Percentiles rank a stretch among this genome's conserved stretches.
Evolutionary conservation across 2,888 invertebrate genomes (phyloP).

Genomic region (Biston stratarius): DNA sequence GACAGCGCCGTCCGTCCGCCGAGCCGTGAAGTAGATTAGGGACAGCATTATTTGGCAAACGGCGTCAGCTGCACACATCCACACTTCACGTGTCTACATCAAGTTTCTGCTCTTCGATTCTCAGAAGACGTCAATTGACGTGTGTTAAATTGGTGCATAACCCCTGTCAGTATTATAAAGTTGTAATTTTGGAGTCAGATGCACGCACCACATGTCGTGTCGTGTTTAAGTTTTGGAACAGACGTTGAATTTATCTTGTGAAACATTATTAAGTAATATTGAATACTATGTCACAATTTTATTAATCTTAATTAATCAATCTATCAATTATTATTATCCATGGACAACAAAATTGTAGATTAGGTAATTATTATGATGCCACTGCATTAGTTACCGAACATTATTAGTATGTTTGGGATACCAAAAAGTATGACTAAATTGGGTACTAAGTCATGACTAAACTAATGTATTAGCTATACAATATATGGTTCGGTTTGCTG

Average conservation of each 20-base stretch:
- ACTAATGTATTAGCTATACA: too few species aligned
- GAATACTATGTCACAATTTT: not conserved
- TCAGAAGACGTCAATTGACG: constrained; percentile 31
- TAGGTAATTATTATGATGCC: too few species aligned
- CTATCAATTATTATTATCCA: not conserved
- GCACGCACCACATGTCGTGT: constrained; percentile 52
- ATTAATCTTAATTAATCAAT: too few species aligned
- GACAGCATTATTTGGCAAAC: constrained; percentile 83
- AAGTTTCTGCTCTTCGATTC: constrained; percentile 52
- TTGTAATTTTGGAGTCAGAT: constrained; percentile 75
- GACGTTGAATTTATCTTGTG: not conserved
- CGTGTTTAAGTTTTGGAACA: constrained; percentile 5
- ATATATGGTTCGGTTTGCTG: too few species aligned
- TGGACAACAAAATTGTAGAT: too few species aligned
- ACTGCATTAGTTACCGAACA: too few species aligned
- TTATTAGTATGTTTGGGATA: too few species aligned
- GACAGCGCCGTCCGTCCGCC: constrained; percentile 75
- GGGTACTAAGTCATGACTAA: too few species aligned
- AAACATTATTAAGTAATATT: not conserved
- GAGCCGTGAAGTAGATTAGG: constrained; percentile 84
- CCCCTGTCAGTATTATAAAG: constrained; percentile 33
- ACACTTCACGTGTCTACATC: constrained; percentile 71
- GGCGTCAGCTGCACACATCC: constrained; percentile 84
- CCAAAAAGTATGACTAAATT: too few species aligned
- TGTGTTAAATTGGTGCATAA: constrained; percentile 33